Base-by-base conservation (phyloP, 1,140 invertebrate genomes). In the Anastrepha obliqua region DNA sequence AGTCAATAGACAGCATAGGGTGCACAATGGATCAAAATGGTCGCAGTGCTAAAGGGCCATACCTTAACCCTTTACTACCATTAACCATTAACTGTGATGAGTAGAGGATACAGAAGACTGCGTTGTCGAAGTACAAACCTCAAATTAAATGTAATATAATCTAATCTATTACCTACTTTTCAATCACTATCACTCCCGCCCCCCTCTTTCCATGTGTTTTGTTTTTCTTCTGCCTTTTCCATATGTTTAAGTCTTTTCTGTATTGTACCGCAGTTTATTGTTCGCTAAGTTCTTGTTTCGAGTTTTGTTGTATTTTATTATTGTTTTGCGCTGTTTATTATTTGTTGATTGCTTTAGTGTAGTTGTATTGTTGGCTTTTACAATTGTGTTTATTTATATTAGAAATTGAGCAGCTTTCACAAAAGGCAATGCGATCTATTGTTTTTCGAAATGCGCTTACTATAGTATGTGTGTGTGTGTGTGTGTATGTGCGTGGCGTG, bases 311-410 rank as follows among this genome's bases (percentile, higher is more conserved):
- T 47, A 42, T 0, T 44, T 74, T 55, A 81, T 81, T 81, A 39
- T 67, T 67, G 64, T 67, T 47, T 81, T 3, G 17, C n/a, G 3
- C 42, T 55, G 47, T 81, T 81, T 51, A 55, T 81, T 55, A 17
- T 81, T 51, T 58, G 47, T 81, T 51, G 20, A 55, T 81, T 81
- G 44, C 17, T 81, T 81, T 20, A 13, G 47, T 81, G 20, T 20
- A 17, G 9, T 55, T 81, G 42, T 55, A 58, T 55, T 51, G 47
- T 81, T 74, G 42, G 42, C 44, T 81, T 81, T 55, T 81, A 29
- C 47, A 81, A 55, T 81, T 81, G n/a, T 55, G n/a, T 11, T 81
- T 81, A 81, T 81, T 81, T 81, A 81, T 58, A 51, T 81, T 47
- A 58, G 74, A 55, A 55, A 81, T 55, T 11, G 44, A 55, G 47